A percentile compares a stretch with the other conserved stretches of the same genome.
Evolutionary conservation across 2,888 invertebrate species (phyloP).

Genomic region (Magallana nippona): DNA sequence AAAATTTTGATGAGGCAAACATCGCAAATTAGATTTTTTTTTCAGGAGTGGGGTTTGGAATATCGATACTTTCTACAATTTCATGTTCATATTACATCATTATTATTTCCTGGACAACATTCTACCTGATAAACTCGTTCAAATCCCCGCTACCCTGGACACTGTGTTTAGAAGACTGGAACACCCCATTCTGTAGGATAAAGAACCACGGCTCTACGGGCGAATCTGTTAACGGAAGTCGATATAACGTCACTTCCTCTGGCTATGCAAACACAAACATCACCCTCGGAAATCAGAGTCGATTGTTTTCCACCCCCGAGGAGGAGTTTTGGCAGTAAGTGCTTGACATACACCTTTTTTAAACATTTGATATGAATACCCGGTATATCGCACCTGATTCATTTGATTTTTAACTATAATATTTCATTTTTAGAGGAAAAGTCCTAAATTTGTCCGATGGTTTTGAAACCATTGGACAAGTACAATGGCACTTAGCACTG

Average conservation of each 20-base stretch:
- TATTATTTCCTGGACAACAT: constrained; percentile 52
- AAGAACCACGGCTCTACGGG: too few relatives aligned
- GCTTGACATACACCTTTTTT: neutral
- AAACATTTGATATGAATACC: too few relatives aligned
- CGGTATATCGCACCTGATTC: too few relatives aligned
- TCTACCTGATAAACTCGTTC: constrained; percentile 50
- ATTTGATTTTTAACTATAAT: neutral
- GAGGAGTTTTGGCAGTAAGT: constrained; percentile 63
- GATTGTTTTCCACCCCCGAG: constrained; percentile 38
- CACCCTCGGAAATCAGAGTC: neutral
- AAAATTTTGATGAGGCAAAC: too few relatives aligned
- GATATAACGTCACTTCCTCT: neutral
- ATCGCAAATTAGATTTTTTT: too few relatives aligned
- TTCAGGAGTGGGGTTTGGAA: constrained; percentile 51
- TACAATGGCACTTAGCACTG: constrained; percentile 70
- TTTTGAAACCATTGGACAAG: constrained; percentile 68
- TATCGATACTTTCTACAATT: constrained; percentile 44
- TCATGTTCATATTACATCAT: constrained; percentile 51
- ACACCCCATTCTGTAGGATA: constrained; percentile 34
- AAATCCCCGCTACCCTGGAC: constrained; percentile 46
- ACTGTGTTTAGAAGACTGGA: constrained; percentile 41
- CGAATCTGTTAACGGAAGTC: neutral
- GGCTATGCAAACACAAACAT: neutral
- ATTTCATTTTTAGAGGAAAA: constrained; percentile 58
- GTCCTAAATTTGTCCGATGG: constrained; percentile 70